Conservation (phyloP, 2,888 invertebrate genomes). For the Helobdella robusta region DNA sequence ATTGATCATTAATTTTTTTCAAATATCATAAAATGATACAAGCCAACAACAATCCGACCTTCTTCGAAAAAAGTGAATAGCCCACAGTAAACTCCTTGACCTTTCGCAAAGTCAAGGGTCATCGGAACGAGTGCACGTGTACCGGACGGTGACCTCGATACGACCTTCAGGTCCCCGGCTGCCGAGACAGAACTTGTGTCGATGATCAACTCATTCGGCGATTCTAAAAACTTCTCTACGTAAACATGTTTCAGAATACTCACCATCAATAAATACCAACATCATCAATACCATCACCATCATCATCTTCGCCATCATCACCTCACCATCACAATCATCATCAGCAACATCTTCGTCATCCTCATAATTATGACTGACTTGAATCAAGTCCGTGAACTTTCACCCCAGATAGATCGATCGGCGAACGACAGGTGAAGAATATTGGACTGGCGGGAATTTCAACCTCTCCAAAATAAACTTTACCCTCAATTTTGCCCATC, state of each 20-base stretch:
- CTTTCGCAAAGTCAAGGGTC: background rate
- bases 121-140: constrained; percentile 1
- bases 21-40: too few relatives aligned
- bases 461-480: constrained; percentile 18
- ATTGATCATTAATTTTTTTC: too few relatives aligned
- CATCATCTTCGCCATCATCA: too few relatives aligned
- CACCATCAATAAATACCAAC: too few relatives aligned
- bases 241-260: too few relatives aligned
- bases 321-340: too few relatives aligned
- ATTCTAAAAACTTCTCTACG: constrained; percentile 23
- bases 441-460: constrained; percentile 25
- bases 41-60: constrained; percentile 6
- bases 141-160: constrained; percentile 17
- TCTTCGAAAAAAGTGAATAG: constrained; percentile 15
- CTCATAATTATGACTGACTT: too few relatives aligned
- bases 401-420: constrained; percentile 13
- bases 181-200: constrained; percentile 4
- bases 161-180: constrained; percentile 1
- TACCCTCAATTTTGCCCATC: constrained; percentile 16
- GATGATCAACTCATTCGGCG: constrained; percentile 21
- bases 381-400: background rate
- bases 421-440: background rate
- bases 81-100: constrained; percentile 11
- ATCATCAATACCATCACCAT: too few relatives aligned
- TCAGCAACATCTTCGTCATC: too few relatives aligned